phyloP scores from a whole-genome alignment of 2,888 invertebrate species.

The Mimumesa dahlbomi region DNA sequence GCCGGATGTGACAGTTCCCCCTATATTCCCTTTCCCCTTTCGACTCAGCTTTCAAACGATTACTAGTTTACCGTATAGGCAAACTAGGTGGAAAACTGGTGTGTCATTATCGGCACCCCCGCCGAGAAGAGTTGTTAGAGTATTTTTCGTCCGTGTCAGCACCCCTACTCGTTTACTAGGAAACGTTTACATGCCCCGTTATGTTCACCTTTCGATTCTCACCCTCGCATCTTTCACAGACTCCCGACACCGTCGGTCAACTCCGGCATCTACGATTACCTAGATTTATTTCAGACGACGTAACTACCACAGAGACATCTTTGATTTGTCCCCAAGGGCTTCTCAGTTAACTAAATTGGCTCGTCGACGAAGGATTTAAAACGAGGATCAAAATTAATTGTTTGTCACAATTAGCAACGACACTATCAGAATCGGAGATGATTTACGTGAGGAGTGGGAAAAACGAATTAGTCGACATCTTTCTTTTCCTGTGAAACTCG shows the following conservation, averaged over 20 bases:
- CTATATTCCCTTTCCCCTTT: neutral
- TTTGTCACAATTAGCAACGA: conserved; percentile 9
- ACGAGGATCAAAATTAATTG: conserved; percentile 2
- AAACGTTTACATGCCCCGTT: conserved; percentile 44
- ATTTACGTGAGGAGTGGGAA: no score
- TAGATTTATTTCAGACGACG: conserved; percentile 45
- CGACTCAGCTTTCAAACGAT: conserved; percentile 19
- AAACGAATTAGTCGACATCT: no score
- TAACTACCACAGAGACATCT: conserved; percentile 29
- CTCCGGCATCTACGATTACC: conserved; percentile 43
- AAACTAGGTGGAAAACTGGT: conserved; percentile 57
- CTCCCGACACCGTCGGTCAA: conserved; percentile 8
- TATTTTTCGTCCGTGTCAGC: conserved; percentile 11
- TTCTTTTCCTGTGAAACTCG: no score
- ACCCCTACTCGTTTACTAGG: conserved; percentile 29
- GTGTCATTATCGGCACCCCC: conserved; percentile 56
- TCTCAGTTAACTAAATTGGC: conserved; percentile 48
- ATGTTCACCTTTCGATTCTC: conserved; percentile 21
- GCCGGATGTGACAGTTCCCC: neutral
- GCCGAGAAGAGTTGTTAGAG: conserved; percentile 20
- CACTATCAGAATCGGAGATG: no score
- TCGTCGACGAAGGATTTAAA: conserved; percentile 17
- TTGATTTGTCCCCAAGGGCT: conserved; percentile 11
- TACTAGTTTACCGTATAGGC: conserved; percentile 46
- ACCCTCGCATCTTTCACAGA: conserved; percentile 18